phyloP scores from a whole-genome alignment of 2,797 vertebrate species.

The Sitta carolinensis region DNA sequence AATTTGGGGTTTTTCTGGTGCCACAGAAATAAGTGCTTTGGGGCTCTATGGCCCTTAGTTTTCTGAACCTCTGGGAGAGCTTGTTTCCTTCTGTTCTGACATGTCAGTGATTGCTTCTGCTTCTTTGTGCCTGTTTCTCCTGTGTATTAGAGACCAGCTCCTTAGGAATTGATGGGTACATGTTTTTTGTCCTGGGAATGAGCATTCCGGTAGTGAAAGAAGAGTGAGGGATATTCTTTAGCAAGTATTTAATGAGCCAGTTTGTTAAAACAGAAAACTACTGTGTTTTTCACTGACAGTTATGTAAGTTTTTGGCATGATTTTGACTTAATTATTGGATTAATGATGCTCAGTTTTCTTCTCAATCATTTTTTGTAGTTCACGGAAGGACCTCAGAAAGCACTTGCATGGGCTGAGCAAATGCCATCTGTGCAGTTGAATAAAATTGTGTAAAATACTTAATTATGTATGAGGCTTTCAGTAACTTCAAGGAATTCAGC shows the following conservation, averaged over 20 bases:
- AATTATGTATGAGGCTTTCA: conserved; percentile 47
- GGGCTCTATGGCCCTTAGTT: neutral
- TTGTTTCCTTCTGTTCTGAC: neutral
- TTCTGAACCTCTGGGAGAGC: neutral
- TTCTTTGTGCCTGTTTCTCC: neutral
- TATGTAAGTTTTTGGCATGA: conserved; percentile 45
- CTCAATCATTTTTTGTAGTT: conserved; percentile 29
- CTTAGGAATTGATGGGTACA: neutral
- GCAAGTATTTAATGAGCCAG: conserved; percentile 5
- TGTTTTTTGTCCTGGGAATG: neutral
- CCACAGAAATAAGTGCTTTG: neutral
- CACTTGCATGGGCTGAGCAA: conserved; percentile 41
- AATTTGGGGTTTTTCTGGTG: neutral
- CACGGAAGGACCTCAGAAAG: conserved; percentile 18
- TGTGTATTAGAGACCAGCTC: neutral
- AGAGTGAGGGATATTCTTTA: neutral
- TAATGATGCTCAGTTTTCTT: conserved; percentile 59
- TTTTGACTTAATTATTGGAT: conserved; percentile 40
- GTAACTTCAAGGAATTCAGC: conserved; percentile 48
- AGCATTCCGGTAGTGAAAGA: neutral
- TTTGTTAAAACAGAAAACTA: conserved; percentile 28
- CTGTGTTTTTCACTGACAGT: conserved; percentile 37
- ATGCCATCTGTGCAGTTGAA: conserved; percentile 61
- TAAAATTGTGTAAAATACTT: conserved; percentile 52
- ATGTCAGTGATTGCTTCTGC: neutral